Evolutionary conservation across 30 jellyfish, hydroid and myxozoan genomes (phyloP), one percentile per base, ranked within the genome.

Genomic region (Pelagia noctiluca): DNA sequence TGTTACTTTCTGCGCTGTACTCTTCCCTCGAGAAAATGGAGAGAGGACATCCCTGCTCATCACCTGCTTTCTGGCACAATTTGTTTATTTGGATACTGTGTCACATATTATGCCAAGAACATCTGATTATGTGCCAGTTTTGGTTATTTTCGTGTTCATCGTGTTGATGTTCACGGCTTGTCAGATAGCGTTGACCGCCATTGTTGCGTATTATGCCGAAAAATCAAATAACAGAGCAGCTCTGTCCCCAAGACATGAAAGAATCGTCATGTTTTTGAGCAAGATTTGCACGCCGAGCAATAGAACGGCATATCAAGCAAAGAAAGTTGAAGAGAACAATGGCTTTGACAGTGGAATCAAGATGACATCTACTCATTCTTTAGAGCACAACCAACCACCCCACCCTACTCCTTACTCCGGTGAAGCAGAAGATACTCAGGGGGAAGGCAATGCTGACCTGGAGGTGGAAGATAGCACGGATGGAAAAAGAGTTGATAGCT

Each of bases 121-220:
- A 1, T 79, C 89, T 0, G 89, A 79, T 63, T 79, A 79, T 71
- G 35, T 63, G 3, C 89, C 89, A 0, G 52, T 62, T 8, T 42
- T 79, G 57, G 89, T 79, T 33, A 28, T 53, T 47, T 79, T 79
- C 36, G 65, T 79, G n/a, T 31, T 63, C n/a, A 31, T 79, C 65
- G 89, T 79, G 82, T 38, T 79, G 75, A 25, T 79, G 2, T 79
- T 79, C 82, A 79, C 89, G 82, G 65, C 64, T 25, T n/a, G 38
- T 22, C 89, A 79, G 47, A 79, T 79, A 10, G 18, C 65, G 11
- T 63, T 79, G 29, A 79, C 89, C 2, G 71, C 89, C 2, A 19
- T 79, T 42, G 82, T 78, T 7, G 63, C 89, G 2, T 79, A 79
- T 63, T 79, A 79, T 46, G 89, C 89, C 4, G 89, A 79, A 25